Evolutionary conservation across 2,113 vertebrate species (phyloP), one percentile per base, ranked within the genome.

Genomic region (Tyrannus savana): DNA sequence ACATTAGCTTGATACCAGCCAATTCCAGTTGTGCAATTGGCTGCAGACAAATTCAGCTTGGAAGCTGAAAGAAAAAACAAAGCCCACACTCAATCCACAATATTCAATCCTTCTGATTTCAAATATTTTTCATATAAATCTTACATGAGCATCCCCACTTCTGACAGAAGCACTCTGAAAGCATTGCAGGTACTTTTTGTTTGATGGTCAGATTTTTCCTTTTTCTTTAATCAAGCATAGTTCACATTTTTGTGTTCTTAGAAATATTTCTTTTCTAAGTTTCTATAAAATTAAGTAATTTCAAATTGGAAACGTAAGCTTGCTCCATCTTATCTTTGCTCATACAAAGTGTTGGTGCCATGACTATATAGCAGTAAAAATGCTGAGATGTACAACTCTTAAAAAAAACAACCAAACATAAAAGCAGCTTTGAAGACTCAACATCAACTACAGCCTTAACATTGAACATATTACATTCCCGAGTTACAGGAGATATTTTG

Each of bases 391-490:
- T 97, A 98, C 93, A 98, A 96, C 97, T 97, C 89, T 93, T 92
- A 73, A 95, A 87, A 50, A 68, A 92, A 78, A 16, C 79, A 83
- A 95, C 69, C 78, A 88, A 96, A 96, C 83, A 84, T 89, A 96
- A 96, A 98, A 98, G 98, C 98, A 98, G 98, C 98, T 98, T 98
- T 98, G 59, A 81, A 98, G 97, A 98, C 93, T 96, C 96, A 81
- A 95, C 93, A 97, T 96, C 87, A 96, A 97, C 97, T 97, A 97
- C 94, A 97, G 97, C 97, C 97, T 97, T 97, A 98, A 98, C 97
- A 98, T 92, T 94, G 93, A 98, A 97, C 95, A 90, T 95, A 94
- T 90, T 98, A 98, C 97, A 98, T 98, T 98, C 98, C 96, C 93
- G 96, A 96, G 96, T 95, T 98, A 97, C 97, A 97, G 97, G 91